Conservation (phyloP, 2,797 vertebrate genomes). For the Prunella strophiata region DNA sequence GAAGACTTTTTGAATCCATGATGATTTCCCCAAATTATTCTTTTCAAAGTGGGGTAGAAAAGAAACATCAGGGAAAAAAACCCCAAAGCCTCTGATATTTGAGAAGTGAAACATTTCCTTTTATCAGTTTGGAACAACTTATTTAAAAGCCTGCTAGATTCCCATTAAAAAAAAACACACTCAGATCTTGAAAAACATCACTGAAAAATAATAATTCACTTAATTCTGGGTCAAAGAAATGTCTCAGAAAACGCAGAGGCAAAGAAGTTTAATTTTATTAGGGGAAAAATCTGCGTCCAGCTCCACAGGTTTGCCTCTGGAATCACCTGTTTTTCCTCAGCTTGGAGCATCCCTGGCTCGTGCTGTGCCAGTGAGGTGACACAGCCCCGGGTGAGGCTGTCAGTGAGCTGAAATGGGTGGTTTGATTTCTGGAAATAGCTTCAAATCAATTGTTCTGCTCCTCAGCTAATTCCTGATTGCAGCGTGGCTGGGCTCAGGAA, state of each 20-base stretch:
- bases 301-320: background rate
- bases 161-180: background rate
- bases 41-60: background rate
- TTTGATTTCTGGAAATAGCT: background rate
- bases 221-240: background rate
- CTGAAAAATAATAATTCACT: background rate
- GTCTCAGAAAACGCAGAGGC: background rate
- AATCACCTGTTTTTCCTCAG: background rate
- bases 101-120: background rate
- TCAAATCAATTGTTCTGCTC: conserved; percentile 44
- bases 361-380: background rate
- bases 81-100: background rate
- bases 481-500: background rate
- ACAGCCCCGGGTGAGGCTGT: background rate
- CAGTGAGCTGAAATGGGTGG: background rate
- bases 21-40: background rate
- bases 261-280: background rate
- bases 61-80: background rate
- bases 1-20: background rate
- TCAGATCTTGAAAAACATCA: background rate
- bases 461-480: conserved; percentile 20
- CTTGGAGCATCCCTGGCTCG: background rate
- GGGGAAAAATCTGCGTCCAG: background rate
- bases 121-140: background rate
- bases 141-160: background rate